Conservation (phyloP, 2,113 vertebrate genomes). For the Sterrhoptilus dennistouni region DNA sequence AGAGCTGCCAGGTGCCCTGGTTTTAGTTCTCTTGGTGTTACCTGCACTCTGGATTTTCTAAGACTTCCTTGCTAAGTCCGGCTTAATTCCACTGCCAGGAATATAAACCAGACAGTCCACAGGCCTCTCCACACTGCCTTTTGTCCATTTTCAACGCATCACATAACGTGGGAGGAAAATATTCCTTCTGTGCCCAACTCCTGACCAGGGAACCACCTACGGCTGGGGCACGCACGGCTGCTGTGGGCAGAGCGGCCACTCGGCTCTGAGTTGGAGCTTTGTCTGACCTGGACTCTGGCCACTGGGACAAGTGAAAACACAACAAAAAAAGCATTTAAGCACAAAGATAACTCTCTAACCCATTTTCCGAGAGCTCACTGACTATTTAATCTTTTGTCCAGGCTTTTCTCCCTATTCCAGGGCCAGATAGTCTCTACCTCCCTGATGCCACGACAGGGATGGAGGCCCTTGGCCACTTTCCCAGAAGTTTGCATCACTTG, state of each 20-base stretch:
- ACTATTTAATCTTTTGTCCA: not conserved
- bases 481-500: not conserved
- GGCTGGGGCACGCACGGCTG: not conserved
- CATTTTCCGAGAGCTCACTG: not conserved
- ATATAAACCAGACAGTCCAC: not conserved
- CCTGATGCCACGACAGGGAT: not conserved
- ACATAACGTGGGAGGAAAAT: not conserved
- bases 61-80: not conserved
- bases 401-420: not conserved
- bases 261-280: not conserved
- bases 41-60: not conserved
- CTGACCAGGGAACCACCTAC: not conserved
- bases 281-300: not conserved
- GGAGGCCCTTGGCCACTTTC: not conserved
- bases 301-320: not conserved
- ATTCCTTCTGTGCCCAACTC: not conserved
- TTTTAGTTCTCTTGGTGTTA: not conserved
- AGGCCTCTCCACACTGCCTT: not conserved
- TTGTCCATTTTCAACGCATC: not conserved
- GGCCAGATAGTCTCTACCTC: not conserved
- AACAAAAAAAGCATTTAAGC: not conserved
- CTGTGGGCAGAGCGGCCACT: not conserved
- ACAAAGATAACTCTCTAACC: not conserved
- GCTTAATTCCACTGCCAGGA: not conserved
- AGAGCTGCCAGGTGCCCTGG: not conserved